phyloP scores from a whole-genome alignment of 2,888 invertebrate species.

The Rhyacophila evoluta region DNA sequence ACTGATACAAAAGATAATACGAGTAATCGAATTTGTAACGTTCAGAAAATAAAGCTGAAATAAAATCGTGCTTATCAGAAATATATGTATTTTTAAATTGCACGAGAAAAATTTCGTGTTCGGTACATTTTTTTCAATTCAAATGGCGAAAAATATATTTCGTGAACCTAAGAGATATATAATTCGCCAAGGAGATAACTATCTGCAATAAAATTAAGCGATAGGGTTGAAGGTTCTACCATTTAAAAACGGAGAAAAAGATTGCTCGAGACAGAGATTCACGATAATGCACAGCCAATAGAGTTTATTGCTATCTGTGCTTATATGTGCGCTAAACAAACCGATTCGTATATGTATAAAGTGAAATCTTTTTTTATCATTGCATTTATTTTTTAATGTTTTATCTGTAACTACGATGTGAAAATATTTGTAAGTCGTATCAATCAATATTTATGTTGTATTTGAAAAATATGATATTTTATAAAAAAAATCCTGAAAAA shows the following conservation, averaged over 20 bases:
- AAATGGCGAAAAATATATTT: neutral
- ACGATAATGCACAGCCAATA: slow-evolving; percentile 21
- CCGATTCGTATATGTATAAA: neutral
- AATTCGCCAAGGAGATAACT: neutral
- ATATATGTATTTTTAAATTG: neutral
- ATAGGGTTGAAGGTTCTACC: slow-evolving; percentile 24
- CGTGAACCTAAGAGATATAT: neutral
- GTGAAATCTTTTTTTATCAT: neutral
- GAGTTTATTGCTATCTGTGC: slow-evolving; percentile 13
- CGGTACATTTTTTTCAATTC: neutral
- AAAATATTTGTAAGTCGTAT: too few relatives aligned
- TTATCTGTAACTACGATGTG: too few relatives aligned
- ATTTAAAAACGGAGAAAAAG: slow-evolving; percentile 16
- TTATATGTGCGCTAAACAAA: slow-evolving; percentile 6
- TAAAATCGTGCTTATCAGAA: neutral
- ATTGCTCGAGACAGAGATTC: slow-evolving; percentile 5
- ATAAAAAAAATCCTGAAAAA: too few relatives aligned
- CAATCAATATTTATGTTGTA: too few relatives aligned
- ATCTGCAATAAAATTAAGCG: slow-evolving; percentile 24
- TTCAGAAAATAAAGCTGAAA: neutral
- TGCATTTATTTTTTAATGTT: neutral
- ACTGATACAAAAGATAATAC: too few relatives aligned
- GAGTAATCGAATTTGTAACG: too few relatives aligned
- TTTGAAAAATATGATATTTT: too few relatives aligned
- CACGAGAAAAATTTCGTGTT: neutral